Base-by-base conservation (phyloP, 2,888 invertebrate species). In the Galerucella nymphaeae region DNA sequence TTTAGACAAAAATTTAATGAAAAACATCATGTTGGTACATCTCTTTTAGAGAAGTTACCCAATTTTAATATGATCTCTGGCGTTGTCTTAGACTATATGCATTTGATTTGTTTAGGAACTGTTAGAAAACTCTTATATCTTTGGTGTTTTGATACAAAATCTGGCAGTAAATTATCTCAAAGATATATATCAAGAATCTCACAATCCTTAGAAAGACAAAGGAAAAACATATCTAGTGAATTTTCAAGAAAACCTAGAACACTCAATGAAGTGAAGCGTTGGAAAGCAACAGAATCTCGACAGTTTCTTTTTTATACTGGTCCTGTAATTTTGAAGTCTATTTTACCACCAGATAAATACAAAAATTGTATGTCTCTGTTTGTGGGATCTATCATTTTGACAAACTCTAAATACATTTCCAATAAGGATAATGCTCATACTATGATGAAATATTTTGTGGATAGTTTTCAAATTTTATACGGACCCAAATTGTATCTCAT, bases 381-480 rank as follows among this genome's bases (percentile, higher is more conserved):
- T 73, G 58, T 75, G 18, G 80, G 76, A 3, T 76, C 78, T 48
- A 50, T 73, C 75, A 75, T 80, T 42, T 42, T 4, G 11, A 11
- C 41, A 42, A 42, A 42, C 11, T 42, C 41, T 10, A 42, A 42
- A 42, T 45, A 63, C 20, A 50, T 63, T 16, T 9, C 4, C 38
- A 71, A 72, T 23, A 58, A 45, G 41, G 67, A 72, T 38, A 45
- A 57, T 66, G 67, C 67, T 58, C 23, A 61, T 62, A 62, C 20
- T 41, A 48, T 72, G 68, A 77, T 64, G 65, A 79, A 66, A 59
- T 76, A 72, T 62, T 80, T 81, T 75, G 76, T 80, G 20, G 55
- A 71, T 59, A 66, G 65, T 53, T 75, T 70, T 48, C 64, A 55
- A 69, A 57, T 66, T 38, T 66, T 80, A 30, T 81, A 78, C 66